Conservation (phyloP, 2,797 vertebrate genomes). For the Crypturellus tataupa region DNA sequence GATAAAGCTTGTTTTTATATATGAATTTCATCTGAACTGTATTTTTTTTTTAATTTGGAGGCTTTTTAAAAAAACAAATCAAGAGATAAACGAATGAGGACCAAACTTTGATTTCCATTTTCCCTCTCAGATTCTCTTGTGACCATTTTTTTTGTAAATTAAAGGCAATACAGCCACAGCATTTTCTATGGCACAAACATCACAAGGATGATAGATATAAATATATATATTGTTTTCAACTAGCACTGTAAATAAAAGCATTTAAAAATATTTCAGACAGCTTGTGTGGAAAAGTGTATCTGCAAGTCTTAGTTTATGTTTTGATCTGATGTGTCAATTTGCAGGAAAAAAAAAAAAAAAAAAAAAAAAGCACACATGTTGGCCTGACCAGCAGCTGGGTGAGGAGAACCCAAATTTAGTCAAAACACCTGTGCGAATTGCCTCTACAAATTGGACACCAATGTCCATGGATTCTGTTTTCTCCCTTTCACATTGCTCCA, state of each 20-base stretch:
- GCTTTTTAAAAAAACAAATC: conserved; percentile 68
- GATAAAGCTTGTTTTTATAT: conserved; percentile 71
- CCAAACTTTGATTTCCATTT: conserved; percentile 73
- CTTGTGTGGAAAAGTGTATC: neutral
- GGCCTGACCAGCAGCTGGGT: neutral
- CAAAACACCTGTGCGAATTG: accelerated
- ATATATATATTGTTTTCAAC: conserved; percentile 81
- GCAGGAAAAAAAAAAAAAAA: neutral
- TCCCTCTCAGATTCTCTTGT: conserved; percentile 66
- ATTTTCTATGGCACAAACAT: conserved; percentile 79
- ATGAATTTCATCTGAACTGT: conserved; percentile 60
- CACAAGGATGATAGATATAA: conserved; percentile 76
- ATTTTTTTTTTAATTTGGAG: conserved; percentile 67
- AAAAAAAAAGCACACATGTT: no score
- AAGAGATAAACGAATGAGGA: conserved; percentile 63
- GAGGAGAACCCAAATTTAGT: accelerated
- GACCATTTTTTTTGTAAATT: conserved; percentile 77
- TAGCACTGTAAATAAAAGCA: conserved; percentile 80
- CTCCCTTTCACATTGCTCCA: neutral
- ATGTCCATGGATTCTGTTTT: accelerated
- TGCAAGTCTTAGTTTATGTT: neutral
- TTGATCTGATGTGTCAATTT: accelerated
- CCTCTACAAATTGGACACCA: accelerated
- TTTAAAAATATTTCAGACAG: conserved; percentile 69
- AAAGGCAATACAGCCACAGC: conserved; percentile 71